phyloP scores from a whole-genome alignment of 2,113 vertebrate genomes.

The Perca flavescens region DNA sequence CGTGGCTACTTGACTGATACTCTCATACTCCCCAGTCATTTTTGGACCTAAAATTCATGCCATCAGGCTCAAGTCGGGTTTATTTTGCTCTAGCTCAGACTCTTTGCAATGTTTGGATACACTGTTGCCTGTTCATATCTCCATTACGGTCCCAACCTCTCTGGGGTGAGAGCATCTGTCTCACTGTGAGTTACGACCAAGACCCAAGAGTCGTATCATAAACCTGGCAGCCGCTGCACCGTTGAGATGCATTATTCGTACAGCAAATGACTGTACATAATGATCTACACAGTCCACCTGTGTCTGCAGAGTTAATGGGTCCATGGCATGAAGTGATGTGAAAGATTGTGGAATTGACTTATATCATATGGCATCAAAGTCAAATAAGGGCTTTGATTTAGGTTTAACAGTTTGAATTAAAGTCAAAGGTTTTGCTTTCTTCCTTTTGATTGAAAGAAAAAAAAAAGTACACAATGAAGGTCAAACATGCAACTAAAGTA shows the following conservation, averaged over 20 bases:
- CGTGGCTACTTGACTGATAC: conserved; percentile 47
- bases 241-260: conserved; percentile 29
- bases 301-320: background rate
- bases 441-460: background rate
- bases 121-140: conserved; percentile 60
- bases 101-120: conserved; percentile 63
- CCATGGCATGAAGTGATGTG: background rate
- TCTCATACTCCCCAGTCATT: conserved; percentile 30
- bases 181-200: conserved; percentile 44
- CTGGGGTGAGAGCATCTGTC: conserved; percentile 51
- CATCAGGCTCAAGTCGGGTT: conserved; percentile 29
- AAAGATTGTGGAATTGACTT: background rate
- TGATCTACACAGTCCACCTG: background rate
- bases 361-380: background rate
- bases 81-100: conserved; percentile 42
- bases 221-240: conserved; percentile 22
- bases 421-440: background rate
- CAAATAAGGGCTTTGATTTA: background rate
- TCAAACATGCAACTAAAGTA: background rate
- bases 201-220: conserved; percentile 32
- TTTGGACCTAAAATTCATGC: conserved; percentile 21
- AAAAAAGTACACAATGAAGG: background rate
- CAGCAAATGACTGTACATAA: background rate
- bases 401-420: background rate
- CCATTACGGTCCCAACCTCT: conserved; percentile 32